These are phyloP conservation scores for Drosophila lini DNA, from an alignment of 1,140 invertebrate species.

Conservation along the genomic window DNA sequence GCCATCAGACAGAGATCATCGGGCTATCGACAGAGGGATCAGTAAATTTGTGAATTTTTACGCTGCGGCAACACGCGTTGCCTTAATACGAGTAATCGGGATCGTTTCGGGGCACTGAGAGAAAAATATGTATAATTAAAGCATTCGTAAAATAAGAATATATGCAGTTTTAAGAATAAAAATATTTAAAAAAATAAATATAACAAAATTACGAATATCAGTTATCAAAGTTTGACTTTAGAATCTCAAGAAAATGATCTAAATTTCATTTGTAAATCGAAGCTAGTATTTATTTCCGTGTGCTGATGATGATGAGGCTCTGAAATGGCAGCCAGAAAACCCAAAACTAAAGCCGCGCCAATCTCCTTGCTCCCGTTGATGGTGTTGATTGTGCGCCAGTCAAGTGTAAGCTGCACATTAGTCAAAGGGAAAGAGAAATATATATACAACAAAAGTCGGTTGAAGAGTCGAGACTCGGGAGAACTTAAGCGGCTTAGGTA, in stretches of 20 bases:
- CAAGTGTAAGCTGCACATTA: conserved; percentile 82
- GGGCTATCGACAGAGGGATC: conserved; percentile 64
- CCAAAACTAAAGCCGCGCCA: conserved; percentile 19
- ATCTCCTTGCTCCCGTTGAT: conserved; percentile 52
- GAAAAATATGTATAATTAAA: background rate
- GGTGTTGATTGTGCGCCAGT: conserved; percentile 82
- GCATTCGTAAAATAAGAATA: background rate
- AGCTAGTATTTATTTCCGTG: conserved; percentile 9
- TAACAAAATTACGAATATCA: no score
- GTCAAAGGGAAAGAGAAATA: conserved; percentile 58
- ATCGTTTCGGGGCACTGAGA: conserved; percentile 15
- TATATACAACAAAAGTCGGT: conserved; percentile 13
- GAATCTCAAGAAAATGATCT: background rate
- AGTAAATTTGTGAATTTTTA: conserved; percentile 78
- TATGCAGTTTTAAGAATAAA: no score
- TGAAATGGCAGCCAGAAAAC: conserved; percentile 14
- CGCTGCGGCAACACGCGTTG: conserved; percentile 67
- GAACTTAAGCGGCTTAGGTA: conserved; percentile 74
- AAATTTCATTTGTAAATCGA: no score
- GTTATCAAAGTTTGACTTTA: no score
- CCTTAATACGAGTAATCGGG: conserved; percentile 72
- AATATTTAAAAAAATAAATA: no score
- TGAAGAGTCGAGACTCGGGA: conserved; percentile 15
- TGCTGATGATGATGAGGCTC: conserved; percentile 34
- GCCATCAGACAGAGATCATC: conserved; percentile 26